These are phyloP conservation scores for Coecobrya sp. DNA, from an alignment of 2,888 invertebrate genomes.

Conservation along the genomic window DNA sequence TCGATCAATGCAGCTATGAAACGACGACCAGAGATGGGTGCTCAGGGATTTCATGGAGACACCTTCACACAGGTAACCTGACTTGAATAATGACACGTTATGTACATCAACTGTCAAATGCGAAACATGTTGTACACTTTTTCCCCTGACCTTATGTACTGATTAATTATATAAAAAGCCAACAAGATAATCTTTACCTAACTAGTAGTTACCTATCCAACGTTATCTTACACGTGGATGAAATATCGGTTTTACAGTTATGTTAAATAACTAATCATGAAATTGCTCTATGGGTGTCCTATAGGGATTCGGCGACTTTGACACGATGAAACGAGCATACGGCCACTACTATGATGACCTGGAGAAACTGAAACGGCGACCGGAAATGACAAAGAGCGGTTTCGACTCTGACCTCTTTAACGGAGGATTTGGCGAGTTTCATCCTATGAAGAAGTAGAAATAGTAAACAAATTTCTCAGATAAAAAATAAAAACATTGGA, in stretches of 20 bases:
- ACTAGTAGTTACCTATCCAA: too few relatives aligned
- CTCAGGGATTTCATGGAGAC: conserved; percentile 84
- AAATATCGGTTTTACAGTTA: too few relatives aligned
- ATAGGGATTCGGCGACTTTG: conserved; percentile 85
- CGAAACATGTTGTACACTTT: too few relatives aligned
- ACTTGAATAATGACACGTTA: background rate
- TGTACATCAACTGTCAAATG: too few relatives aligned
- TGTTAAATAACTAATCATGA: too few relatives aligned
- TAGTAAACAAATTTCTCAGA: background rate
- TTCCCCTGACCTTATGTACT: too few relatives aligned
- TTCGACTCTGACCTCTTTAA: conserved; percentile 86
- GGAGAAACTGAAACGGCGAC: conserved; percentile 84
- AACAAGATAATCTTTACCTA: too few relatives aligned
- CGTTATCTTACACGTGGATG: too few relatives aligned
- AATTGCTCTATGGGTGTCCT: too few relatives aligned
- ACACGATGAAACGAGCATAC: conserved; percentile 85
- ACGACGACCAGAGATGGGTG: conserved; percentile 84
- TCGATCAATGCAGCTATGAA: conserved; percentile 81
- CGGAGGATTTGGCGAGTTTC: conserved; percentile 86
- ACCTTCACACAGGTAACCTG: conserved; percentile 77
- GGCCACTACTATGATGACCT: conserved; percentile 76
- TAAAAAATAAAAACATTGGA: background rate
- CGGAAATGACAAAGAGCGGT: conserved; percentile 86
- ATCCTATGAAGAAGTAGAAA: conserved; percentile 85
- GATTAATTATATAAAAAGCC: too few relatives aligned